A percentile compares a stretch with the other conserved stretches of the same genome.
Conservation (phyloP, 2,888 invertebrate species). For the Drosophila quinaria region DNA sequence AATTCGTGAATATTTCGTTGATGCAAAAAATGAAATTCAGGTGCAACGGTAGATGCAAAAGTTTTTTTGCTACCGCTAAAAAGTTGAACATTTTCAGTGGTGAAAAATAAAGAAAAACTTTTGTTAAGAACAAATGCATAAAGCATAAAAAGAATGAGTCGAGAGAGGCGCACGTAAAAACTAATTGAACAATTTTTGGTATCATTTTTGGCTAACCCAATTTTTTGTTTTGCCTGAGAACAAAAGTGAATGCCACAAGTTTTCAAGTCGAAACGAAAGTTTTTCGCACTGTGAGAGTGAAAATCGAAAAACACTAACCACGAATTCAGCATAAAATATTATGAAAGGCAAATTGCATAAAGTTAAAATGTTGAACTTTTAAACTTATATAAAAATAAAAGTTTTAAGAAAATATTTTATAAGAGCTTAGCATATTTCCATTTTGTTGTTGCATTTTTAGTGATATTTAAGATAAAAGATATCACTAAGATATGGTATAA, state of each 20-base stretch:
- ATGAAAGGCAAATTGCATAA: conserved; percentile 35
- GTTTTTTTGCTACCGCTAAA: conserved; percentile 37
- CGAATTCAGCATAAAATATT: conserved; percentile 35
- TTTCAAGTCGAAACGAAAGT: conserved; percentile 48
- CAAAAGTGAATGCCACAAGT: conserved; percentile 64
- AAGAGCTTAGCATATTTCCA: not conserved
- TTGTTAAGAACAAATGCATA: conserved; percentile 57
- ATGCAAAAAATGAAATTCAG: conserved; percentile 36
- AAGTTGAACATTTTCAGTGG: conserved; percentile 40
- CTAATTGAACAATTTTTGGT: conserved; percentile 64
- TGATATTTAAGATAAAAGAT: not conserved
- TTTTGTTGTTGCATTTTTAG: not conserved
- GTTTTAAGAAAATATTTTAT: not conserved
- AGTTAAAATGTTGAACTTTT: conserved; percentile 15
- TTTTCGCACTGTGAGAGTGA: conserved; percentile 33
- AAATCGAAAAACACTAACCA: conserved; percentile 34
- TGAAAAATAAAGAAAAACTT: conserved; percentile 40
- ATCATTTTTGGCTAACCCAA: conserved; percentile 60
- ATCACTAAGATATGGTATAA: too few species aligned
- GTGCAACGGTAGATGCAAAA: conserved; percentile 55
- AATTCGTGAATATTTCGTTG: conserved; percentile 24
- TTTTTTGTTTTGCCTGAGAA: conserved; percentile 28
- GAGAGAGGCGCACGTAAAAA: conserved; percentile 39
- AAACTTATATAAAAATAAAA: not conserved
- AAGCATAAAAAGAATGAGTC: conserved; percentile 50